Conservation (phyloP, 2,888 invertebrate genomes). For the Eulithis testata region DNA sequence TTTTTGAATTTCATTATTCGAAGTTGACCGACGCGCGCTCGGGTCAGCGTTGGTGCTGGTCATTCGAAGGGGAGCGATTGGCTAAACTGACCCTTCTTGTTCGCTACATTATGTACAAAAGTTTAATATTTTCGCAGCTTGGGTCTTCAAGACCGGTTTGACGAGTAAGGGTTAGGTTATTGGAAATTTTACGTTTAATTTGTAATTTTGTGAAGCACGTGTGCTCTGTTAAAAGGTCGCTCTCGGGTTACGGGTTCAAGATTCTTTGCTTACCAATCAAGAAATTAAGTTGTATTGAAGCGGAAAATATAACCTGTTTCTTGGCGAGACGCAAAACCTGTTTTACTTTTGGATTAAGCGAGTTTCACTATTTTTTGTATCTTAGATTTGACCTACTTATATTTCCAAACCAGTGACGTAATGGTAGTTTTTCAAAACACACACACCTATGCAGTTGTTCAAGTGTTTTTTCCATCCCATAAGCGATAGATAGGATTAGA, state of each 20-base stretch:
- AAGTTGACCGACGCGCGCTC: slow-evolving; percentile 73
- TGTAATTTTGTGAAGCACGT: slow-evolving; percentile 74
- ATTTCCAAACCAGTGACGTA: too few relatives aligned
- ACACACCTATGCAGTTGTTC: not conserved
- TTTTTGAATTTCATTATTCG: slow-evolving; percentile 78
- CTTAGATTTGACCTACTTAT: too few relatives aligned
- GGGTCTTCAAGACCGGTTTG: slow-evolving; percentile 65
- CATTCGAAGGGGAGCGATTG: slow-evolving; percentile 67
- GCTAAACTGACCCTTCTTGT: slow-evolving; percentile 69
- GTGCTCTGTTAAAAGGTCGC: slow-evolving; percentile 73
- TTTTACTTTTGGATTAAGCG: not conserved
- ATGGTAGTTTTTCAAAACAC: not conserved
- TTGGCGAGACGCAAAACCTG: not conserved
- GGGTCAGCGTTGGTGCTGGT: slow-evolving; percentile 75
- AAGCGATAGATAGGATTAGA: slow-evolving; percentile 53
- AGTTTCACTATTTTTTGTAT: too few relatives aligned
- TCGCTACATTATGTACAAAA: slow-evolving; percentile 74
- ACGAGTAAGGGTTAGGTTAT: slow-evolving; percentile 58
- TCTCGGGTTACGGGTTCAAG: slow-evolving; percentile 67
- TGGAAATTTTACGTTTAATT: slow-evolving; percentile 82
- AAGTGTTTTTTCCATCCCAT: slow-evolving; percentile 26
- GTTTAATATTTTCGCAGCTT: slow-evolving; percentile 80
- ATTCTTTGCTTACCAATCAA: slow-evolving; percentile 48
- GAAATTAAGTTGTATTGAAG: slow-evolving; percentile 40
- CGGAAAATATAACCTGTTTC: slow-evolving; percentile 31